A percentile compares a stretch with the other conserved stretches of the same genome.
Evolutionary conservation across 30 jellyfish, hydroid and myxozoan genomes (phyloP).

Genomic region (Pelagia noctiluca): DNA sequence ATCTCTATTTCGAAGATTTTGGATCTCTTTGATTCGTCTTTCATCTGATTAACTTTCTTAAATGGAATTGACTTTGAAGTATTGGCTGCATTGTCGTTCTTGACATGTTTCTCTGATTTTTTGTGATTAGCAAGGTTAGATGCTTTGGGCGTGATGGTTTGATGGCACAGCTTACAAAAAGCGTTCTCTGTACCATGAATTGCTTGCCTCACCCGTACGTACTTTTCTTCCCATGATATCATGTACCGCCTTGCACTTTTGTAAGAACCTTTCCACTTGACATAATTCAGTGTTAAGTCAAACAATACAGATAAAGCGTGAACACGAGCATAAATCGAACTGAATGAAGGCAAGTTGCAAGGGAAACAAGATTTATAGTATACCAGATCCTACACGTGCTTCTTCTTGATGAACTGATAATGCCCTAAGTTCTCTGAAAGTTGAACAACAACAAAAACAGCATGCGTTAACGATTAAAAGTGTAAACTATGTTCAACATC

Average conservation of each 20-base stretch:
- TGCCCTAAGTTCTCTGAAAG: too few relatives aligned
- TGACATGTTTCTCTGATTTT: constrained; percentile 33
- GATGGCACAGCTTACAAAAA: constrained; percentile 56
- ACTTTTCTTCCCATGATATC: constrained; percentile 59
- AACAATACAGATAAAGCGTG: too few relatives aligned
- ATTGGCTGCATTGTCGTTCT: constrained; percentile 4
- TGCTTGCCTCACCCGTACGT: constrained; percentile 45
- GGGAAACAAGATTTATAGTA: too few relatives aligned
- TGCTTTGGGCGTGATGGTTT: constrained; percentile 31
- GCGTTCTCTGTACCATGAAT: constrained; percentile 59
- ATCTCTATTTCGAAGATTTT: constrained; percentile 29
- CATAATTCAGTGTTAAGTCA: too few relatives aligned
- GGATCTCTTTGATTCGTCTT: background rate
- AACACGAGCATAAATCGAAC: too few relatives aligned
- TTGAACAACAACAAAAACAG: too few relatives aligned
- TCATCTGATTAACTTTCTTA: background rate
- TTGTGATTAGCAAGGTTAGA: constrained; percentile 43
- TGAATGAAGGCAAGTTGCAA: too few relatives aligned
- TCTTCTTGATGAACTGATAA: too few relatives aligned
- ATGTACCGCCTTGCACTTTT: constrained; percentile 37
- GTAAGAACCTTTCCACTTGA: constrained; percentile 46
- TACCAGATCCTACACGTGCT: too few relatives aligned
- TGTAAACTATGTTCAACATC: too few relatives aligned
- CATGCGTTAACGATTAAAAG: too few relatives aligned
- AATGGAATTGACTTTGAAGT: background rate